Conservation (phyloP, 64 coral and sea anemone genomes). For the Montipora efflorescens region DNA sequence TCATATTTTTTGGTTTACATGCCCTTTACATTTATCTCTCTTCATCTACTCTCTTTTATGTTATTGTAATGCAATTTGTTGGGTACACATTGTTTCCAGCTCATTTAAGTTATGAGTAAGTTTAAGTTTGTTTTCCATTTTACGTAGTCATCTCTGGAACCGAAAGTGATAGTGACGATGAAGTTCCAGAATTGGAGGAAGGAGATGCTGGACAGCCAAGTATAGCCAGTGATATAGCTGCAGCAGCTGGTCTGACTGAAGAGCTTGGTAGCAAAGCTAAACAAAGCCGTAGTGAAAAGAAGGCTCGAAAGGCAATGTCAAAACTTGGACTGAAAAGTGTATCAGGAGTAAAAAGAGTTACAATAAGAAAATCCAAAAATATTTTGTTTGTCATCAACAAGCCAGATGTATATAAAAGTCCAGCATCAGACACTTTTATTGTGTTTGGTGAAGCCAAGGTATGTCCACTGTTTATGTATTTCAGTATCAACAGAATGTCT, state of each 20-base stretch:
- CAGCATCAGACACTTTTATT: slow-evolving; percentile 91
- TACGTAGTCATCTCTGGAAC: slow-evolving; percentile 83
- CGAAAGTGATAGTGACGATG: slow-evolving; percentile 99
- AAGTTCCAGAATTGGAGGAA: slow-evolving; percentile 92
- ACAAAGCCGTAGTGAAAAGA: slow-evolving; percentile 98
- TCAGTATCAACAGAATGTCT: background rate
- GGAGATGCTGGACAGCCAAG: slow-evolving; percentile 62
- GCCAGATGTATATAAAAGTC: slow-evolving; percentile 94
- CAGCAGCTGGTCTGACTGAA: slow-evolving; percentile 83
- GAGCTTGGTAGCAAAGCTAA: slow-evolving; percentile 94
- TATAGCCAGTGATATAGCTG: slow-evolving; percentile 79
- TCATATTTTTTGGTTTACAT: too few relatives aligned
- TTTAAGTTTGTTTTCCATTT: background rate
- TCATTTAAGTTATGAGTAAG: too few relatives aligned
- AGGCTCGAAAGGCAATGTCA: slow-evolving; percentile 88
- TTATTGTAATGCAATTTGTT: too few relatives aligned
- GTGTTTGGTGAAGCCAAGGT: slow-evolving; percentile 99
- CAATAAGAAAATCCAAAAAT: slow-evolving; percentile 99
- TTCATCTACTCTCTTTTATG: too few relatives aligned
- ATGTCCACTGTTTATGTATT: background rate
- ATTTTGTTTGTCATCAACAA: slow-evolving; percentile 96
- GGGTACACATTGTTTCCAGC: too few relatives aligned
- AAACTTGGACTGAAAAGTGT: slow-evolving; percentile 96
- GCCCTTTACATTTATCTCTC: too few relatives aligned
- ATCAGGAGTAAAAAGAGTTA: slow-evolving; percentile 87